phyloP scores from a whole-genome alignment of 2,888 invertebrate species.

The Ormia ochracea region DNA sequence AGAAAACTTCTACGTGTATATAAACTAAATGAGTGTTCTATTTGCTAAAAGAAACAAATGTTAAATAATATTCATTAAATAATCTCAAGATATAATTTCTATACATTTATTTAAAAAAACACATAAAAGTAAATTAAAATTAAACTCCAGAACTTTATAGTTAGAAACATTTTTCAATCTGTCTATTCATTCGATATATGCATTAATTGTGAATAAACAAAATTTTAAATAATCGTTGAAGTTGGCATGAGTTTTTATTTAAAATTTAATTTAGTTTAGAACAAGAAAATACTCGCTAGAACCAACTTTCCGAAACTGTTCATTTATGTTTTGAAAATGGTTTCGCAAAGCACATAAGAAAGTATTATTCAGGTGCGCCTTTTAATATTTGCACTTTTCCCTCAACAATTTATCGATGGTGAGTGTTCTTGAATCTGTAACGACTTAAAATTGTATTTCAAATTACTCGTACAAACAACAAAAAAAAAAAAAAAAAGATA shows the following conservation, averaged over 20 bases:
- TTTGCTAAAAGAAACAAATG: constrained; percentile 24
- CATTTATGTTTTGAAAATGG: background rate
- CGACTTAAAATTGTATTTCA: background rate
- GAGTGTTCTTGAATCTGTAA: constrained; percentile 22
- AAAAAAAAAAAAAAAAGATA: background rate
- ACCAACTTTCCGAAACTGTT: background rate
- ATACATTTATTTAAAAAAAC: background rate
- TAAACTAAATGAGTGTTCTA: constrained; percentile 28
- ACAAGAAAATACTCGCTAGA: background rate
- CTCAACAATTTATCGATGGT: background rate
- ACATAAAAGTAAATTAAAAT: background rate
- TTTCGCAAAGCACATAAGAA: constrained; percentile 16
- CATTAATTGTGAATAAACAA: constrained; percentile 30
- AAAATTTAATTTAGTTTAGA: background rate
- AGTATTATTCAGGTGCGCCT: background rate
- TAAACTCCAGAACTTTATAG: constrained; percentile 14
- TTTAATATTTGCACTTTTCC: background rate
- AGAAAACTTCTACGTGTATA: background rate
- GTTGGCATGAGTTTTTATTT: constrained; percentile 12
- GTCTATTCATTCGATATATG: background rate
- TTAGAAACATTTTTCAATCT: constrained; percentile 33
- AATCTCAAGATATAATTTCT: constrained; percentile 2
- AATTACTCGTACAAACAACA: background rate
- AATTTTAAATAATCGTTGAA: background rate
- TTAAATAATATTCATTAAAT: background rate